Base-by-base conservation (phyloP, 1,140 invertebrate species). In the Drosophila subobscura region DNA sequence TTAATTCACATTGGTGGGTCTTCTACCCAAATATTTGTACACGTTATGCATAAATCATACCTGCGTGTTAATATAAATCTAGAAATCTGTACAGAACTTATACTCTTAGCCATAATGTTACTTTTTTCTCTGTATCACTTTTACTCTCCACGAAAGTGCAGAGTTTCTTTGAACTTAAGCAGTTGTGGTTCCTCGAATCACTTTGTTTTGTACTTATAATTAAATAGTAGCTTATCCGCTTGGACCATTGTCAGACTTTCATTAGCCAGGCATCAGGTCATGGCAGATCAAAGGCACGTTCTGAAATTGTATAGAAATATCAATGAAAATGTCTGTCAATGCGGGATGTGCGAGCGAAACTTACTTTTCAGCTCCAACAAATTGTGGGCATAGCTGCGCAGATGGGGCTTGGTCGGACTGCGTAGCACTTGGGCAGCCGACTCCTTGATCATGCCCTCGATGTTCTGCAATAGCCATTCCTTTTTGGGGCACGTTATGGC, bases 361-460 rank as follows among this genome's bases (percentile, higher is more conserved):
- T 78, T 78, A 86, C 83, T 77, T 60, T 86, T 88, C 2, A 88
- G 49, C 3, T 51, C 51, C 8, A 81, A 0, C 40, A 88, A 59
- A 45, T 72, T 59, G 3, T 78, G 53, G 14, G 75, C 84, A 73
- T 88, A 51, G 23, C 55, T 53, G 2, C 44, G 78, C 7, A 79
- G 22, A 33, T 52, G 40, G 0, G 22, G 2, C 14, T 79, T 66
- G 7, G 75, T 73, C 23, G 79, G 75, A 50, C 51, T 57, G 8
- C 72, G 61, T 1, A 85, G 20, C 4, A 76, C 41, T 10, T 59
- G 59, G 4, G 67, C 46, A 3, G 83, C 83, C 7, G 78, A 57
- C 54, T 83, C 77, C 37, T 76, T 77, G 29, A 83, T 66, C 78
- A 88, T 83, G 2, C 75, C 79, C 14, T 88, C 83, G 5, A 88